phyloP scores from a whole-genome alignment of 2,888 invertebrate species.

The Drosophila percnosoma region DNA sequence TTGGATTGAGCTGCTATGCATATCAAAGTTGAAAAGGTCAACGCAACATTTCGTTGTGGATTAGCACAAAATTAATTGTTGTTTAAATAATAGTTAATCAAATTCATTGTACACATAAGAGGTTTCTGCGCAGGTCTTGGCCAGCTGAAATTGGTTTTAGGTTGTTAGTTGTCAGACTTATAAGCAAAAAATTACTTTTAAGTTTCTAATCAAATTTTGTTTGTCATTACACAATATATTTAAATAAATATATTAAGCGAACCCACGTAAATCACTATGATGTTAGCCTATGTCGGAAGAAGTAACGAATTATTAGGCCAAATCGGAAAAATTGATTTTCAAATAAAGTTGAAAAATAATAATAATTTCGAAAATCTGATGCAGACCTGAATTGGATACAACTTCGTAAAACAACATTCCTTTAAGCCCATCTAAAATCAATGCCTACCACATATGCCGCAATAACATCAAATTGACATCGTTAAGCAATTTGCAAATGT shows the following conservation, averaged over 20 bases:
- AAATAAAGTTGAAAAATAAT: background rate
- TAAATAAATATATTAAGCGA: background rate
- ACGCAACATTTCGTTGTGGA: background rate
- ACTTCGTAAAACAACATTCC: background rate
- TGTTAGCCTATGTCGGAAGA: background rate
- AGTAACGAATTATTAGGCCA: background rate
- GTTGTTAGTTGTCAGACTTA: background rate
- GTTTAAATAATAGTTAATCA: background rate
- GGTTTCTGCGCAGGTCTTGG: background rate
- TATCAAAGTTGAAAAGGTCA: constrained; percentile 9
- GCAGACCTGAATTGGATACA: background rate
- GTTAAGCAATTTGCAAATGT: constrained; percentile 35
- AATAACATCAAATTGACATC: constrained; percentile 9
- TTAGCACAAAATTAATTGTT: constrained; percentile 3
- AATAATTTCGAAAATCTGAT: background rate
- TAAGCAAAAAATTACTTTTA: background rate
- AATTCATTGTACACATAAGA: background rate
- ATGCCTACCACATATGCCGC: background rate
- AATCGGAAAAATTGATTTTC: background rate
- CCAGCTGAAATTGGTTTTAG: background rate
- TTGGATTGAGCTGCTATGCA: constrained; percentile 15
- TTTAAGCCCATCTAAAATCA: background rate
- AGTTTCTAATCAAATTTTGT: background rate
- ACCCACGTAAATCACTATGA: background rate
- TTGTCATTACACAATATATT: background rate